Percentiles rank a stretch among this genome's conserved stretches.
These are phyloP conservation scores for Coreius guichenoti DNA, from an alignment of 2,797 vertebrate genomes.

Conservation along the genomic window DNA sequence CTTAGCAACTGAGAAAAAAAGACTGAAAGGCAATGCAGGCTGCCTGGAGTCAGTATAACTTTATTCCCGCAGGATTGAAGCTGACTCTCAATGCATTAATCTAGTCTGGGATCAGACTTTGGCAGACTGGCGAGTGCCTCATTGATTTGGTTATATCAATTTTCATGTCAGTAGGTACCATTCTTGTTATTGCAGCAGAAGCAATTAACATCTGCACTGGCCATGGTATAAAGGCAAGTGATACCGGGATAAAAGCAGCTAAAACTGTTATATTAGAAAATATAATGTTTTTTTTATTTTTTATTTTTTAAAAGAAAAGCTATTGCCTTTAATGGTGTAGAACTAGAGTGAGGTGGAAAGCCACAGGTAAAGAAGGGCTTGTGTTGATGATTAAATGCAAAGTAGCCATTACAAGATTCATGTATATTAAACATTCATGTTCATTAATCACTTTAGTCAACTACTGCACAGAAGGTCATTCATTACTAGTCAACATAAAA, in stretches of 20 bases:
- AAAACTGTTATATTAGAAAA: neutral
- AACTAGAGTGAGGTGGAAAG: neutral
- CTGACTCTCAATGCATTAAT: constrained; percentile 27
- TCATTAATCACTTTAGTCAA: constrained; percentile 51
- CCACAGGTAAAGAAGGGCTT: constrained; percentile 15
- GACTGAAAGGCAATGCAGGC: neutral
- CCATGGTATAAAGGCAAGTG: neutral
- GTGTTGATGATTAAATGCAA: constrained; percentile 20
- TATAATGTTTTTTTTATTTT: too few species aligned
- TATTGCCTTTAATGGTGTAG: neutral
- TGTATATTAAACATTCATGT: constrained; percentile 9
- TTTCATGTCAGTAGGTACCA: constrained; percentile 35
- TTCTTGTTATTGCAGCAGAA: constrained; percentile 18
- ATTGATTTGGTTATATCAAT: constrained; percentile 49
- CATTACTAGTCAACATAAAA: constrained; percentile 31
- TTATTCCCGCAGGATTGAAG: constrained; percentile 1
- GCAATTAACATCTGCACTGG: constrained; percentile 24
- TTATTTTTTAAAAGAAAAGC: neutral
- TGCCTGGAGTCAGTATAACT: constrained; percentile 6
- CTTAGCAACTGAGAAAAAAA: neutral
- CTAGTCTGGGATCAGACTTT: constrained; percentile 40
- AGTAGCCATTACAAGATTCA: neutral
- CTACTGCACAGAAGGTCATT: constrained; percentile 29
- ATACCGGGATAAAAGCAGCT: neutral
- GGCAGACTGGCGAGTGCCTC: constrained; percentile 30